These are phyloP conservation scores for Lasiurus cinereus DNA, from an alignment of 2,113 vertebrate species.

Conservation along the genomic window DNA sequence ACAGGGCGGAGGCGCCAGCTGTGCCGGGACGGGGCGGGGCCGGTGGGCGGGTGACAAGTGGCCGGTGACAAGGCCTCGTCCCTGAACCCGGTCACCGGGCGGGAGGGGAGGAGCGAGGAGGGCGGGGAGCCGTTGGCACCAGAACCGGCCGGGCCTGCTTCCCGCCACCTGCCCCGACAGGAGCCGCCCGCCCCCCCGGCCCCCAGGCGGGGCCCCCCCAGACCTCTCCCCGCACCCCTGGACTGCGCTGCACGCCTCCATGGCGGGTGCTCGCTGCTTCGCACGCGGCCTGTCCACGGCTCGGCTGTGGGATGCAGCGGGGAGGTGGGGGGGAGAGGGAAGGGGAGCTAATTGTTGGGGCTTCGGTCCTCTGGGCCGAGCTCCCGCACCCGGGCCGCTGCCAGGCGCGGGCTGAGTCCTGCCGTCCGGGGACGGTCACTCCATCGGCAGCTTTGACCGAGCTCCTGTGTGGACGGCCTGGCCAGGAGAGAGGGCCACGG, in stretches of 20 bases:
- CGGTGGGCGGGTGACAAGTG: not conserved
- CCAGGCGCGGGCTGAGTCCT: not conserved
- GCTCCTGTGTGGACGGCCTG: accelerated
- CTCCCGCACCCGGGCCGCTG: not conserved
- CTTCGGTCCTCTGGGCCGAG: not conserved
- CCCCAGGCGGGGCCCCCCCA: not conserved
- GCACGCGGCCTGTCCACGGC: accelerated
- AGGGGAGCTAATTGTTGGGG: accelerated
- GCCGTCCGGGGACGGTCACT: not conserved
- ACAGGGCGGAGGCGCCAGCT: not conserved
- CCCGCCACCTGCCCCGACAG: not conserved
- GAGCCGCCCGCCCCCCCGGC: not conserved
- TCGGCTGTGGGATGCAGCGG: accelerated
- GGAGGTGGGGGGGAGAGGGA: not conserved
- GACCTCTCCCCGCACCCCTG: not conserved
- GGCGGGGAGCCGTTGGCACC: slow-evolving; percentile 31
- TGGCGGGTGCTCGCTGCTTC: accelerated
- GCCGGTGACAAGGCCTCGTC: not conserved
- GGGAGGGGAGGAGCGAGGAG: not conserved
- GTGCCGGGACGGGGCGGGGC: accelerated
- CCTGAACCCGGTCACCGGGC: not conserved
- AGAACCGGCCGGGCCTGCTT: slow-evolving; percentile 58
- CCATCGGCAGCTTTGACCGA: accelerated
- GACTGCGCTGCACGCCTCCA: accelerated
- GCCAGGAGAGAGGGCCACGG: not conserved